These are phyloP conservation scores for Mustelus asterias DNA, from an alignment of 2,113 vertebrate genomes.

Conservation along the genomic window DNA sequence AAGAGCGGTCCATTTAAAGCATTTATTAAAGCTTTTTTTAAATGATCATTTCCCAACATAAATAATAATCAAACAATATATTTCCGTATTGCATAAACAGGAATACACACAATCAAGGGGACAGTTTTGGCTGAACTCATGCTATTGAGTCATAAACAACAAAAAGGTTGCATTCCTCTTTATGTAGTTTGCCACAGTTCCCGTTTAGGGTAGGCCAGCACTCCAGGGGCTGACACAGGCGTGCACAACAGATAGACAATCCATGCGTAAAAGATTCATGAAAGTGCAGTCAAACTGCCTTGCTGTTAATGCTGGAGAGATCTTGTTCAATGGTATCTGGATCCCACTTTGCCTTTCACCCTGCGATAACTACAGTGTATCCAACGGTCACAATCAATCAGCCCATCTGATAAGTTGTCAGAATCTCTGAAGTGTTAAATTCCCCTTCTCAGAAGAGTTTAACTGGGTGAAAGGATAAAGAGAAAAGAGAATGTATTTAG, in stretches of 20 bases:
- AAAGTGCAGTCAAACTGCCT: slow-evolving; percentile 48
- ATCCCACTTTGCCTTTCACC: slow-evolving; percentile 62
- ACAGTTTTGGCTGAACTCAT: background rate
- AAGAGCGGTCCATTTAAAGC: background rate
- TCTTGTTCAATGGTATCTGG: slow-evolving; percentile 58
- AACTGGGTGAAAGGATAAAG: slow-evolving; percentile 62
- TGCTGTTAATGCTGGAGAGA: slow-evolving; percentile 41
- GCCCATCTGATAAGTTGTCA: slow-evolving; percentile 60
- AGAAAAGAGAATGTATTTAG: slow-evolving; percentile 58
- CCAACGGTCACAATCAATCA: slow-evolving; percentile 45
- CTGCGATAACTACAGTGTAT: slow-evolving; percentile 52
- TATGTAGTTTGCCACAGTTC: slow-evolving; percentile 19
- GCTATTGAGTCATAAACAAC: slow-evolving; percentile 3
- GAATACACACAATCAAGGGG: background rate
- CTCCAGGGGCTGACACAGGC: slow-evolving; percentile 15
- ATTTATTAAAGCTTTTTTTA: background rate
- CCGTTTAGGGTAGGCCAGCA: slow-evolving; percentile 12
- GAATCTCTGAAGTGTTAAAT: slow-evolving; percentile 67
- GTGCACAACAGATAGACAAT: slow-evolving; percentile 26
- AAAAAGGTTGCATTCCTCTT: background rate
- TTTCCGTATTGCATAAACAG: background rate
- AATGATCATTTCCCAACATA: background rate
- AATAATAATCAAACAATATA: background rate
- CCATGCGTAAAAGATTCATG: slow-evolving; percentile 38
- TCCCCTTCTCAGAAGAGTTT: slow-evolving; percentile 50